Evolutionary conservation across 92 coral and sea anemone genomes (phyloP).

Genomic region (Epizoanthus ramosus): DNA sequence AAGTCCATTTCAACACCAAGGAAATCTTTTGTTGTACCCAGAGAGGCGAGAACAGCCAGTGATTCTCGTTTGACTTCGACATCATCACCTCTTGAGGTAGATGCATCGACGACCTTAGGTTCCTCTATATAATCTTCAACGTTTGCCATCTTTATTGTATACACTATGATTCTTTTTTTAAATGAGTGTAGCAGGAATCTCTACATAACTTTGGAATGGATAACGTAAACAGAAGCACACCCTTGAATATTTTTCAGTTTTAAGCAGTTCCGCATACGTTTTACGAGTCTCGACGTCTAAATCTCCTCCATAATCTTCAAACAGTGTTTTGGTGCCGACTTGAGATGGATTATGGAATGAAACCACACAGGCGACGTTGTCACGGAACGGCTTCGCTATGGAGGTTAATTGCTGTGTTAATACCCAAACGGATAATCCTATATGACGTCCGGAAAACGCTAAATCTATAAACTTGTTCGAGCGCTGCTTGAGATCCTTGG

Average conservation of each 20-base stretch:
- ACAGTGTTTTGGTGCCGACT: slow-evolving; percentile 52
- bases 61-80: slow-evolving; percentile 60
- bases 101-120: slow-evolving; percentile 13
- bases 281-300: slow-evolving; percentile 34
- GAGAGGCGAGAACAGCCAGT: no score
- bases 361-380: slow-evolving; percentile 52
- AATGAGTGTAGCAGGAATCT: slow-evolving; percentile 47
- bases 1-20: no score
- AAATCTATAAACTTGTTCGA: slow-evolving; percentile 55
- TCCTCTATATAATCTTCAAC: slow-evolving; percentile 50
- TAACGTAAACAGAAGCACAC: slow-evolving; percentile 53
- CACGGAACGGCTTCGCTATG: slow-evolving; percentile 10
- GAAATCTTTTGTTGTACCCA: no score
- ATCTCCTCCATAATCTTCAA: slow-evolving; percentile 62
- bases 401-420: slow-evolving; percentile 54
- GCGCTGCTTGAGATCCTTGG: slow-evolving; percentile 51
- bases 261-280: slow-evolving; percentile 32
- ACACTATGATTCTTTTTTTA: not conserved
- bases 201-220: slow-evolving; percentile 58
- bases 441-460: slow-evolving; percentile 51
- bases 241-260: slow-evolving; percentile 50
- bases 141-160: slow-evolving; percentile 2
- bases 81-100: slow-evolving; percentile 28
- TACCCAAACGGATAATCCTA: slow-evolving; percentile 56
- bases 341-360: slow-evolving; percentile 58